Evolutionary conservation across 2,113 vertebrate genomes (phyloP).

Genomic region (Ariopsis seemanni): DNA sequence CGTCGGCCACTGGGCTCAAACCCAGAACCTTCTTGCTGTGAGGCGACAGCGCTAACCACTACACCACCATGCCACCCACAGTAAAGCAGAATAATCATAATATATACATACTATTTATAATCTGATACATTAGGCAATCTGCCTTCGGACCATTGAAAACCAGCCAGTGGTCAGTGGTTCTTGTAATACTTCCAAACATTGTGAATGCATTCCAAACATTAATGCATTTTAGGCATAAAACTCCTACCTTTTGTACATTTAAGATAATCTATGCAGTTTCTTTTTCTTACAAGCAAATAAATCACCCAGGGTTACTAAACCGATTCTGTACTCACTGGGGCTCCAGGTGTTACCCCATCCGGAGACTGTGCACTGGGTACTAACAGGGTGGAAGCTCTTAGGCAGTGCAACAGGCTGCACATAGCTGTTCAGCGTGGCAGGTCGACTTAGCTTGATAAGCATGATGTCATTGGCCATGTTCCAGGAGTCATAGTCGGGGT

Average conservation of each 20-base stretch:
- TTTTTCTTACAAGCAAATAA: too few species aligned
- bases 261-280: neutral
- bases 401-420: constrained; percentile 67
- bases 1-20: too few species aligned
- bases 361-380: constrained; percentile 71
- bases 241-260: too few species aligned
- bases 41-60: too few species aligned
- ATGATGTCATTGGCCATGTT: constrained; percentile 75
- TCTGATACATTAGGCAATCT: neutral
- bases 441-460: constrained; percentile 66
- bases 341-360: constrained; percentile 77
- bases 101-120: neutral
- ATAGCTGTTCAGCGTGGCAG: constrained; percentile 48
- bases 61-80: too few species aligned
- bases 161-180: neutral
- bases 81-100: neutral
- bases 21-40: too few species aligned
- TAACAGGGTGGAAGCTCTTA: constrained; percentile 49
- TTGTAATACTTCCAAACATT: neutral
- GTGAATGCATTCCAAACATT: neutral
- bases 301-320: neutral
- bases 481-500: constrained; percentile 58
- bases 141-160: neutral
- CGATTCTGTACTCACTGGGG: constrained; percentile 43
- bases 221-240: neutral